These are phyloP conservation scores for Sus cebifrons DNA, from an alignment of 2,797 vertebrate genomes.

Conservation along the genomic window DNA sequence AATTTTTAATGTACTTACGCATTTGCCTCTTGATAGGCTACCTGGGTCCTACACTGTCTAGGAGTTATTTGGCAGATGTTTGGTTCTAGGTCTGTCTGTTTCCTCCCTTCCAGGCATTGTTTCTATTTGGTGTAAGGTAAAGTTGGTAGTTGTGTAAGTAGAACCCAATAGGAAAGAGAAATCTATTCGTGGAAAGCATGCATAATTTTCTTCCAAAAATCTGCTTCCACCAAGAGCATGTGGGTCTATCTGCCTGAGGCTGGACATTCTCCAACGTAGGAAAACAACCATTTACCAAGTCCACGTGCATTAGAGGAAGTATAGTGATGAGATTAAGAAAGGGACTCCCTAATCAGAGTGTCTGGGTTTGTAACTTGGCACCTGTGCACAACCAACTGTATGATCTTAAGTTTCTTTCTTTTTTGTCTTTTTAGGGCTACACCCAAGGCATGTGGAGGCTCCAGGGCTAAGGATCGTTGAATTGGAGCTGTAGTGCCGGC, in stretches of 20 bases:
- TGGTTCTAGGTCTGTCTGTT: neutral
- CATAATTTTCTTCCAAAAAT: slow-evolving; percentile 35
- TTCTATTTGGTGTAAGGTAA: neutral
- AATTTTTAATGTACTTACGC: neutral
- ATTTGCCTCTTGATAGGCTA: neutral
- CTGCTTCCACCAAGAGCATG: neutral
- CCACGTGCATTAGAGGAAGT: neutral
- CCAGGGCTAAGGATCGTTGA: too few relatives aligned
- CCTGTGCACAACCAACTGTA: neutral
- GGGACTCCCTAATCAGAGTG: neutral
- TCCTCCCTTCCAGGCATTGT: neutral
- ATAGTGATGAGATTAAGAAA: neutral
- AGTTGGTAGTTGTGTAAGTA: neutral
- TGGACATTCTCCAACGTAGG: neutral
- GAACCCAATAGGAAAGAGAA: neutral
- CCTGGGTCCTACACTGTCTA: neutral
- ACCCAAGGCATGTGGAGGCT: too few relatives aligned
- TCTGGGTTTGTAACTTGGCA: neutral
- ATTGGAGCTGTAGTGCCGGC: too few relatives aligned
- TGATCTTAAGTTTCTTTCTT: neutral
- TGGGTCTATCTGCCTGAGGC: neutral
- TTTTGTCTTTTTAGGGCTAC: too few relatives aligned
- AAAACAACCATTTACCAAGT: neutral
- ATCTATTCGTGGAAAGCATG: neutral
- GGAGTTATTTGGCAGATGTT: neutral